A percentile compares a stretch with the other conserved stretches of the same genome.
phyloP scores from a whole-genome alignment of 2,888 invertebrate genomes.

The Andrena haemorrhoa region DNA sequence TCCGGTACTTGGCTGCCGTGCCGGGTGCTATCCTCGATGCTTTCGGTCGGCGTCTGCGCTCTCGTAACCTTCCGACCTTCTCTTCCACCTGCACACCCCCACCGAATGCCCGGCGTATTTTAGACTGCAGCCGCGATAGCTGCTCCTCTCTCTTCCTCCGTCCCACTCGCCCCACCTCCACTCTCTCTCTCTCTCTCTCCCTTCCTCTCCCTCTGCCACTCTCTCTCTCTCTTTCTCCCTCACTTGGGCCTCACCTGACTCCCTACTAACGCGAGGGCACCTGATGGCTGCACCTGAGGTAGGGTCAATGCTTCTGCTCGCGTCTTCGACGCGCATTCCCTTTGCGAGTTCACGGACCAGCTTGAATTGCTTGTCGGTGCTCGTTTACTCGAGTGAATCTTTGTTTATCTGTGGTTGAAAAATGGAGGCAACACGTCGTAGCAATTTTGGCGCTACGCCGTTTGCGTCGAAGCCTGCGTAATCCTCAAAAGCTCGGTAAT shows the following conservation, averaged over 20 bases:
- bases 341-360: not conserved
- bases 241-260: conserved; percentile 26
- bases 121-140: conserved; percentile 54
- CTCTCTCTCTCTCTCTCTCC: not conserved
- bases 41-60: conserved; percentile 80
- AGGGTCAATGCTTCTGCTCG: conserved; percentile 56
- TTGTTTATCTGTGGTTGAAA: no score
- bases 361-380: not conserved
- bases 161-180: not conserved
- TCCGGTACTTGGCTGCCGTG: conserved; percentile 81
- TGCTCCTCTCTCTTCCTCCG: conserved; percentile 43
- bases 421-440: no score
- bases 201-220: not conserved
- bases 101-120: conserved; percentile 53
- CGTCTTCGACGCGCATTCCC: conserved; percentile 7
- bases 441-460: no score
- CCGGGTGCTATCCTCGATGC: conserved; percentile 80
- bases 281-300: conserved; percentile 46
- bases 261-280: conserved; percentile 24
- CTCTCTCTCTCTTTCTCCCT: not conserved
- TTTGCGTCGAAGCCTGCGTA: no score
- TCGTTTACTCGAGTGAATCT: not conserved
- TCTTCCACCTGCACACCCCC: conserved; percentile 68
- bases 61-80: conserved; percentile 72
- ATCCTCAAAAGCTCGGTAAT: no score